phyloP scores from a whole-genome alignment of 2,888 invertebrate genomes.

The Metacarcinus magister region DNA sequence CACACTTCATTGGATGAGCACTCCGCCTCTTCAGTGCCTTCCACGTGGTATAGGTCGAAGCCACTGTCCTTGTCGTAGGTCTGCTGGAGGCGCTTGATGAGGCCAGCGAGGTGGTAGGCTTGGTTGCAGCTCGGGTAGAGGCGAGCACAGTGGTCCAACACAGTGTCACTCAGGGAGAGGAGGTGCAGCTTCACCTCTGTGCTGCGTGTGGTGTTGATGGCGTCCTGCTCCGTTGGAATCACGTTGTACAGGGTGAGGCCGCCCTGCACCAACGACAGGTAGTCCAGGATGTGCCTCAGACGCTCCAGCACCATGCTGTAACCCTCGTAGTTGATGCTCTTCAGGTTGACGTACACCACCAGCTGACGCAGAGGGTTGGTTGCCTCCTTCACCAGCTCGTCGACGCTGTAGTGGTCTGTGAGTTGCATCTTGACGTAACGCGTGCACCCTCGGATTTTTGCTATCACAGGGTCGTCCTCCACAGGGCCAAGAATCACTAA shows the following conservation, averaged over 20 bases:
- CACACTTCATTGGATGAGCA: slow-evolving; percentile 75
- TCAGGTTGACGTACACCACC: slow-evolving; percentile 78
- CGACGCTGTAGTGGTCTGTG: slow-evolving; percentile 75
- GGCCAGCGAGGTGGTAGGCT: slow-evolving; percentile 62
- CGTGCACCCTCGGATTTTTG: slow-evolving; percentile 74
- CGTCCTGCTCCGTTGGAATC: slow-evolving; percentile 64
- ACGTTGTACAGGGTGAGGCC: slow-evolving; percentile 77
- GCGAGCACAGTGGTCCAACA: slow-evolving; percentile 80
- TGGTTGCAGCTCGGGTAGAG: slow-evolving; percentile 78
- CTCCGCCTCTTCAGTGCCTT: not conserved
- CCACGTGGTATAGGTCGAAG: slow-evolving; percentile 74
- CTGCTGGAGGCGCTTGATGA: slow-evolving; percentile 64
- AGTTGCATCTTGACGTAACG: slow-evolving; percentile 73
- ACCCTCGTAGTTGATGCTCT: slow-evolving; percentile 75
- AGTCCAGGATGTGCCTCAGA: slow-evolving; percentile 75
- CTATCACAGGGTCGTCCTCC: slow-evolving; percentile 66
- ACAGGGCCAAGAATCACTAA: slow-evolving; percentile 77
- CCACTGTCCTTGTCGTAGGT: slow-evolving; percentile 77
- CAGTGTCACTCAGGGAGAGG: slow-evolving; percentile 74
- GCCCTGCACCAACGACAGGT: slow-evolving; percentile 69
- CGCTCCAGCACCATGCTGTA: slow-evolving; percentile 77
- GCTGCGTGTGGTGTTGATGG: slow-evolving; percentile 57
- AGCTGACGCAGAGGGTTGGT: slow-evolving; percentile 75
- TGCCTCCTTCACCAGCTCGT: slow-evolving; percentile 65
- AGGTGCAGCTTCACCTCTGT: slow-evolving; percentile 70